Percentiles rank a stretch among this genome's conserved stretches.
Conservation (phyloP, 2,797 vertebrate species). For the Lithobates pipiens region DNA sequence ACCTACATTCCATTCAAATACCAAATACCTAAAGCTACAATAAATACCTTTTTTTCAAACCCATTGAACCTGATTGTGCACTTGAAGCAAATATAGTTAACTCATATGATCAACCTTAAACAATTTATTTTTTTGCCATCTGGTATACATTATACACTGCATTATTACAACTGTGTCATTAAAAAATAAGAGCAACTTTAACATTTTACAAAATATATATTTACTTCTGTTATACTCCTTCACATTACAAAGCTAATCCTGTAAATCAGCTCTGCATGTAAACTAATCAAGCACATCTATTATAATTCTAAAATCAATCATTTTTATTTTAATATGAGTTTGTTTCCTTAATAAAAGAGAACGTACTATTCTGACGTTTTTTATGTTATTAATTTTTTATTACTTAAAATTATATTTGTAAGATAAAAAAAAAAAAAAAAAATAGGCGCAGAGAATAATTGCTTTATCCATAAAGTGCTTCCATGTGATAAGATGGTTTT, state of each 20-base stretch:
- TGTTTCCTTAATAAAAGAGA: constrained; percentile 1
- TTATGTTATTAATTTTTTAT: constrained; percentile 19
- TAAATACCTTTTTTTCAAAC: too few relatives aligned
- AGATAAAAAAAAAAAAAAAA: constrained; percentile 29
- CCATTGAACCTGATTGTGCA: too few relatives aligned
- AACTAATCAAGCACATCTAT: not conserved
- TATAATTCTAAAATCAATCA: not conserved
- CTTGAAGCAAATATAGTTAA: too few relatives aligned
- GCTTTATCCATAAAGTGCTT: constrained; percentile 42
- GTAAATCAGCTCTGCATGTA: not conserved
- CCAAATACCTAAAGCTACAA: too few relatives aligned
- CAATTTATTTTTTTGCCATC: too few relatives aligned
- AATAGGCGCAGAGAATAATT: constrained; percentile 5
- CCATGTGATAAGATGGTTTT: not conserved
- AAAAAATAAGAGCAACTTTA: not conserved
- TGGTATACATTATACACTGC: not conserved
- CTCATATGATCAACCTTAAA: too few relatives aligned
- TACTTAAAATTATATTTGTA: constrained; percentile 28
- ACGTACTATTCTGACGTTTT: not conserved
- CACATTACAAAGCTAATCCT: not conserved
- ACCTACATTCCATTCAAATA: too few relatives aligned
- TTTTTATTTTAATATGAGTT: constrained; percentile 12
- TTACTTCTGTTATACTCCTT: not conserved
- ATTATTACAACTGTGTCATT: not conserved
- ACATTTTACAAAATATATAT: not conserved